Conservation (phyloP, 2,888 invertebrate species). For the Galerucella pusilla region DNA sequence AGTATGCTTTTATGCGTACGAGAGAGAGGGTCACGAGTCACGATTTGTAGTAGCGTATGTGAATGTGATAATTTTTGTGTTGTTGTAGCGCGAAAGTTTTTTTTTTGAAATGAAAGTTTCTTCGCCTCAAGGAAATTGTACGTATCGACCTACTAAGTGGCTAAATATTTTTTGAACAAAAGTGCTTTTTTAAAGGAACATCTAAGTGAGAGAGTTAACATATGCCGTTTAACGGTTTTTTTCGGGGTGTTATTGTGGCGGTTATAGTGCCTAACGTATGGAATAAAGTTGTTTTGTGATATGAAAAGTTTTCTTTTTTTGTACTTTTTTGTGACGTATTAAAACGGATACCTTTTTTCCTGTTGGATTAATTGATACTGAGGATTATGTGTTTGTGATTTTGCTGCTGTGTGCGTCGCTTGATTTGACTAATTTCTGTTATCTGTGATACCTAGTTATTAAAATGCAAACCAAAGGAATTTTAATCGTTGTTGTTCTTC, state of each 20-base stretch:
- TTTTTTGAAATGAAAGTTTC: not conserved
- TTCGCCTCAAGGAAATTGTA: not conserved
- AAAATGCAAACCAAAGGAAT: constrained; percentile 17
- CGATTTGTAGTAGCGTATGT: not conserved
- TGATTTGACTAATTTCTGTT: not conserved
- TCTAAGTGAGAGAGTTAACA: not conserved
- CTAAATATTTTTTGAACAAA: not conserved
- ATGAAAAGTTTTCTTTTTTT: constrained; percentile 3
- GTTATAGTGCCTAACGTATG: not conserved
- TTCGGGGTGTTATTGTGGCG: not conserved
- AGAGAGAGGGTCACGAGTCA: constrained; percentile 17
- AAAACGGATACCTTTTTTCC: not conserved
- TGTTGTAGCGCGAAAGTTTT: constrained; percentile 15
- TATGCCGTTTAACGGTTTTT: constrained; percentile 18
- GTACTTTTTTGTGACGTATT: not conserved
- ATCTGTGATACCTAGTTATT: constrained; percentile 9
- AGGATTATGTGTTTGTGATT: constrained; percentile 17
- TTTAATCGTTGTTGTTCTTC: not conserved
- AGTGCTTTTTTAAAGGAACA: not conserved
- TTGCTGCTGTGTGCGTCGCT: no score
- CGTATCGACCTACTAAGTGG: not conserved
- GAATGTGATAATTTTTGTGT: not conserved
- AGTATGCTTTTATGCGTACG: constrained; percentile 15
- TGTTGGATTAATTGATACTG: not conserved
- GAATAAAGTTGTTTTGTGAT: not conserved